Percentiles rank a stretch among this genome's conserved stretches.
phyloP scores from a whole-genome alignment of 2,797 vertebrate species.

The Danio kyathit region DNA sequence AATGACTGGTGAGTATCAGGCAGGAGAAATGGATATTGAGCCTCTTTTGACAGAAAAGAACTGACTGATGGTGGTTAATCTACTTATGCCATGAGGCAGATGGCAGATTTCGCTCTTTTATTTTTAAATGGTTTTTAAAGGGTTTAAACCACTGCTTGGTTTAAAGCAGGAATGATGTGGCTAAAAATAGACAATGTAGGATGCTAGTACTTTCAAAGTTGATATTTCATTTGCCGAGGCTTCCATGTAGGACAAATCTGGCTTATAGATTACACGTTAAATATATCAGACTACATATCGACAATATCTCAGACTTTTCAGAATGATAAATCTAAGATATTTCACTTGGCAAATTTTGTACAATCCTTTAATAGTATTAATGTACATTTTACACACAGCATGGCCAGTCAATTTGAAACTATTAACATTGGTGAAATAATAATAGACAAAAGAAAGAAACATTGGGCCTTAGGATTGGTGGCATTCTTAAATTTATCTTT shows the following conservation, averaged over 20 bases:
- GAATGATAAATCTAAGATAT: neutral
- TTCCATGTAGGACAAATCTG: neutral
- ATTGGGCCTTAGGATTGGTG: too few species aligned
- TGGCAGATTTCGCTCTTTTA: neutral
- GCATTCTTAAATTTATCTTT: too few species aligned
- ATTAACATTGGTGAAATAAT: too few species aligned
- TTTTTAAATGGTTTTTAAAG: constrained; percentile 5
- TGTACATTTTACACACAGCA: too few species aligned
- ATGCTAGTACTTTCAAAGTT: neutral
- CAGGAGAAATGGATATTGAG: neutral
- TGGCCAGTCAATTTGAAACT: too few species aligned
- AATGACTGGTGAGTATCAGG: constrained; percentile 91
- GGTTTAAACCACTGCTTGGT: neutral
- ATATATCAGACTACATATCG: neutral
- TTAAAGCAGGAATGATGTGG: neutral
- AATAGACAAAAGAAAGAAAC: too few species aligned
- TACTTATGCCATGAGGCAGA: constrained; percentile 25
- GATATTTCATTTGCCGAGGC: neutral
- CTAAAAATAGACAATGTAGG: neutral
- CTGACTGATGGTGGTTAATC: constrained; percentile 32
- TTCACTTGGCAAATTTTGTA: too few species aligned
- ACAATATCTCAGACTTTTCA: too few species aligned
- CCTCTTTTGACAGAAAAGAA: neutral
- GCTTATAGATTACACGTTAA: neutral
- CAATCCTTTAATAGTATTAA: too few species aligned